A percentile compares a stretch with the other conserved stretches of the same genome.
Conservation (phyloP, 2,113 vertebrate species). For the Sinosuthora webbiana region DNA sequence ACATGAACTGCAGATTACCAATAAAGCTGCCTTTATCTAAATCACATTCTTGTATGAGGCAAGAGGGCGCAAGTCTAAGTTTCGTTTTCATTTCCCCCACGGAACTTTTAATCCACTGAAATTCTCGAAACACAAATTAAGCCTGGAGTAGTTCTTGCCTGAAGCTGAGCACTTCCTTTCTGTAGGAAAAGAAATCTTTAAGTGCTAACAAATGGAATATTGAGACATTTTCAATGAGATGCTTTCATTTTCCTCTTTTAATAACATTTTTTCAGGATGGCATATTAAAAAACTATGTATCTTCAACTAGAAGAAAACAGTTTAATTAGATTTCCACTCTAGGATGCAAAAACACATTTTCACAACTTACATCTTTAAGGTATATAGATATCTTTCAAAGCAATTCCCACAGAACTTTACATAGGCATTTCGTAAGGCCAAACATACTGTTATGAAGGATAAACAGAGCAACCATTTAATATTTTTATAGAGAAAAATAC, state of each 20-base stretch:
- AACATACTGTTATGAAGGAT: neutral
- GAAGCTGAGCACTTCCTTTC: neutral
- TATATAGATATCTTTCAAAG: neutral
- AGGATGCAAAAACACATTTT: neutral
- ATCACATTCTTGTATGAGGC: neutral
- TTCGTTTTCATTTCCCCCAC: neutral
- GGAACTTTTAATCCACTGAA: neutral
- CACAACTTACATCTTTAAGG: neutral
- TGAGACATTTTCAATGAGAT: neutral
- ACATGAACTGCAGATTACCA: neutral
- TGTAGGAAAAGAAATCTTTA: neutral
- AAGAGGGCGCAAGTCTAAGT: fast-evolving
- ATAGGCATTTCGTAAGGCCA: neutral
- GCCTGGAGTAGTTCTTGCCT: neutral
- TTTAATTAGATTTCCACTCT: neutral
- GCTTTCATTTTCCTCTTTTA: neutral
- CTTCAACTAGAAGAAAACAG: neutral
- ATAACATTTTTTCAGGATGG: neutral
- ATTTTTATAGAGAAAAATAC: neutral
- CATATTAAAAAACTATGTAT: neutral
- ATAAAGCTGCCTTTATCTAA: neutral
- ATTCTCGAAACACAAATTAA: neutral
- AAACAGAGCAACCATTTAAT: neutral
- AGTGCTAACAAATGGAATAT: neutral
- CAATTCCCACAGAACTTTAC: neutral